Evolutionary conservation across 2,888 invertebrate genomes (phyloP).

Genomic region (Rhagonycha fulva): DNA sequence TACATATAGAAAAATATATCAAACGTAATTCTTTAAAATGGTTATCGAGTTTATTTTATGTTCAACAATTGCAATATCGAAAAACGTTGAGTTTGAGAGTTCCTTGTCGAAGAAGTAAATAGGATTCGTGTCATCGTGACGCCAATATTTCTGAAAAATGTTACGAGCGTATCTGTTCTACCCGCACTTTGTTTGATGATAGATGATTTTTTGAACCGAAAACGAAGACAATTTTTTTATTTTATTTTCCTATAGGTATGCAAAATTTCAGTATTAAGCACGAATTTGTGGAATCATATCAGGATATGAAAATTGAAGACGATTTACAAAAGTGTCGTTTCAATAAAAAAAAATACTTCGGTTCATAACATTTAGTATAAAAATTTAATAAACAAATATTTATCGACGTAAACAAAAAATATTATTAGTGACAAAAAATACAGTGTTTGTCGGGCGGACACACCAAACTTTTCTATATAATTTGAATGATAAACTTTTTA

Average conservation of each 20-base stretch:
- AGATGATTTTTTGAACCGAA: constrained; percentile 11
- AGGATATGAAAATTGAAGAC: neutral
- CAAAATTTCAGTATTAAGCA: neutral
- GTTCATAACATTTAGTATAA: neutral
- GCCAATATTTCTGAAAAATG: constrained; percentile 17
- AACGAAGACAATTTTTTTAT: constrained; percentile 1
- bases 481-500: neutral
- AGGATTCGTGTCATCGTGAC: constrained; percentile 14
- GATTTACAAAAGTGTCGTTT: neutral
- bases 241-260: constrained; percentile 1
- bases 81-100: neutral
- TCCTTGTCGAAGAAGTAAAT: constrained; percentile 4
- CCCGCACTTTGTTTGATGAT: constrained; percentile 9
- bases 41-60: neutral
- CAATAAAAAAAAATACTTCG: neutral
- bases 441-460: neutral
- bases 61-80: constrained; percentile 7
- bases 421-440: neutral
- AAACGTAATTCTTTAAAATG: neutral
- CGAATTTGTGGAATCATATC: neutral
- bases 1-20: neutral
- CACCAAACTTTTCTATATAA: neutral
- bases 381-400: neutral
- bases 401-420: neutral
- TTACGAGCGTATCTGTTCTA: constrained; percentile 14